Base-by-base conservation (phyloP, 1,140 invertebrate species). In the Chrysopa pallens region DNA sequence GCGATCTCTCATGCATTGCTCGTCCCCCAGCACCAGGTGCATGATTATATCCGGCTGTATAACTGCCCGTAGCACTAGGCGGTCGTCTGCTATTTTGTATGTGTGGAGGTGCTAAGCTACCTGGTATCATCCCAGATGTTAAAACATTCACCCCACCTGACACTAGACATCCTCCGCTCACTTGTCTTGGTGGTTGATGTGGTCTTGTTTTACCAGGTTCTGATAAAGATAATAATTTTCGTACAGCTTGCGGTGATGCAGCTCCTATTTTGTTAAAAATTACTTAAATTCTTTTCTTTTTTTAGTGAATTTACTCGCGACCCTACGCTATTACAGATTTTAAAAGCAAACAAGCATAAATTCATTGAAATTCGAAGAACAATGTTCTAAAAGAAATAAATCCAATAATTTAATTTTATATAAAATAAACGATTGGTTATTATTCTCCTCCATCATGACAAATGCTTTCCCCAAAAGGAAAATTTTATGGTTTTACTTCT, bases 221-320 rank as follows among this genome's bases (percentile, higher is more conserved):
- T 0, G 82, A 88, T 6, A 97, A 67, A 2, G 90, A 78, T 44
- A 96, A 66, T 56, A 96, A 76, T 58, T 96, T 96, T 47, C 89
- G 73, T 5, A 96, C 88, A 1, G 91, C 88, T 64, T 96, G 90
- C 4, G 92, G 92, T 17, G 91, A 95, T 27, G 90, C 90, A 28
- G 91, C 86, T 48, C 91, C 90, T 65, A 77, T 39, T 39, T 39
- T 39, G 6, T 12, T 39, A 23, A 43, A 43, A 36, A 33, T 9
- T 11, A 33, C 8, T 12, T 33, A 33, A 11, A 33, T 2, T 11
- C 31, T 2, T 33, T 33, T 33, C 6, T 6, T 12, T 23, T 23
- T 23, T 23, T 23, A 23, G 5, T 23, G 17, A 23, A 3, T 23
- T 23, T 23, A 23, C 17, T 23, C 17, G 17, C 17, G 17, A 23